These are phyloP conservation scores for Jacana jacana DNA, from an alignment of 2,113 vertebrate genomes.

Conservation along the genomic window DNA sequence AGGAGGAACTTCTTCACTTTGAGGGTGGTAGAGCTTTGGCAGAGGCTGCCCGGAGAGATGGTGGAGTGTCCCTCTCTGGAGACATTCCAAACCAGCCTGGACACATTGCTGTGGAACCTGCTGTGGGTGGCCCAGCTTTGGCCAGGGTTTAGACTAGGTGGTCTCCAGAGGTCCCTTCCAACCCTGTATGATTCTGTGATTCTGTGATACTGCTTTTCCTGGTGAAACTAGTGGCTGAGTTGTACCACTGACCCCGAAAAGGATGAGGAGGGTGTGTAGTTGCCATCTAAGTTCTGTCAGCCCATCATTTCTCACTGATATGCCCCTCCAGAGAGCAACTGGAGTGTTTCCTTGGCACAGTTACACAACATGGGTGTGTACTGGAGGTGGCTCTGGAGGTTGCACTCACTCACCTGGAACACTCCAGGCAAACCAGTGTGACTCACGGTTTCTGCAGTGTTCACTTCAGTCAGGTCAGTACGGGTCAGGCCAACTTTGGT, in stretches of 20 bases:
- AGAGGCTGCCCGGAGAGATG: too few relatives aligned
- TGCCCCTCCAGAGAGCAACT: not conserved
- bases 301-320: not conserved
- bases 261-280: not conserved
- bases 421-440: fast-evolving
- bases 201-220: not conserved
- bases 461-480: not conserved
- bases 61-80: too few relatives aligned
- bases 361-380: not conserved
- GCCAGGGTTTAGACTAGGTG: too few relatives aligned
- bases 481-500: not conserved
- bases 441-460: not conserved
- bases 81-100: too few relatives aligned
- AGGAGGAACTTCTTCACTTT: too few relatives aligned
- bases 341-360: not conserved
- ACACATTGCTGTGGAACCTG: too few relatives aligned
- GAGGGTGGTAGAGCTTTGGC: too few relatives aligned
- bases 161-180: too few relatives aligned
- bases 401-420: not conserved
- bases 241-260: not conserved
- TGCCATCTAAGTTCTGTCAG: not conserved
- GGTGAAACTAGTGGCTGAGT: not conserved
- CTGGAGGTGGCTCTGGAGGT: not conserved
- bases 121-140: too few relatives aligned
- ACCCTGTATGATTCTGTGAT: too few relatives aligned